Evolutionary conservation across 1,140 invertebrate genomes (phyloP).

Genomic region (Drosophila tristis): DNA sequence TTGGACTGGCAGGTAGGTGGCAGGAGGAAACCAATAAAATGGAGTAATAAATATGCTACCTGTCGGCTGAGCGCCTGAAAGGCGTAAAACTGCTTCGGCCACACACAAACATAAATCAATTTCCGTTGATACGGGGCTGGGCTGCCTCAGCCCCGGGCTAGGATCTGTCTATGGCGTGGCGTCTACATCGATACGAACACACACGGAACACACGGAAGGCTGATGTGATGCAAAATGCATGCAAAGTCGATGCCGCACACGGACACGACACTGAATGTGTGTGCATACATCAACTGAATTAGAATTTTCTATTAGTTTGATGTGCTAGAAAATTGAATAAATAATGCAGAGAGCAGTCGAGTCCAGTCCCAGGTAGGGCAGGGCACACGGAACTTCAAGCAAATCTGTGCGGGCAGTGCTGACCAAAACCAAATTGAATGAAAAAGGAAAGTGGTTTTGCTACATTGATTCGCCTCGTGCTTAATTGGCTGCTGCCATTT

Average conservation of each 20-base stretch:
- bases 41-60: constrained; percentile 73
- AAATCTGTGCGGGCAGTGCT: constrained; percentile 6
- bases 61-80: constrained; percentile 57
- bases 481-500: no score
- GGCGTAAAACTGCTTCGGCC: constrained; percentile 61
- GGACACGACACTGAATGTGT: not conserved
- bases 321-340: constrained; percentile 68
- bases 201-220: constrained; percentile 7
- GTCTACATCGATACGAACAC: no score
- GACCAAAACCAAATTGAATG: constrained; percentile 16
- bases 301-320: constrained; percentile 66
- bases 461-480: no score
- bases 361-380: not conserved
- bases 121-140: constrained; percentile 43
- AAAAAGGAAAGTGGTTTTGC: not conserved
- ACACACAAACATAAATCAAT: constrained; percentile 56
- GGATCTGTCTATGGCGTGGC: no score
- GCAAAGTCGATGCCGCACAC: constrained; percentile 46
- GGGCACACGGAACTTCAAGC: not conserved
- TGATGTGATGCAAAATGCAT: constrained; percentile 55
- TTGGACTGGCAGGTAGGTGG: not conserved
- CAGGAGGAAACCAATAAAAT: constrained; percentile 59
- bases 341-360: constrained; percentile 38
- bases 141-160: not conserved
- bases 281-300: constrained; percentile 47